Percentiles rank a stretch among this genome's conserved stretches.
Conservation (phyloP, 2,113 vertebrate genomes). For the Carlito syrichta region DNA sequence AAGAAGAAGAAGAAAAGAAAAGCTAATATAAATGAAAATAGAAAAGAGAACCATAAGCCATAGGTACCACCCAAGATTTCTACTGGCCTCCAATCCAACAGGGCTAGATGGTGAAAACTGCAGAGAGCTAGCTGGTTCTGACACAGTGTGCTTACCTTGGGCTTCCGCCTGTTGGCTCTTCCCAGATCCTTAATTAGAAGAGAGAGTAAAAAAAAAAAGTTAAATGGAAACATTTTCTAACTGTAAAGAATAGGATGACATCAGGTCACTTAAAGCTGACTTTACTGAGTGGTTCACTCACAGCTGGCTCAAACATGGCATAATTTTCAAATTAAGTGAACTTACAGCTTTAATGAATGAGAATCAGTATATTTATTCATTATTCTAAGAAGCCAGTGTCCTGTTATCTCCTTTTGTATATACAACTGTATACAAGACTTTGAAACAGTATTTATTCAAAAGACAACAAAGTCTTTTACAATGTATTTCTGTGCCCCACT, state of each 20-base stretch:
- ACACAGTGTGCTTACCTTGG: conserved; percentile 82
- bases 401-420: neutral
- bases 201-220: neutral
- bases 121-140: neutral
- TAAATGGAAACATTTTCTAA: conserved; percentile 11
- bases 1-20: neutral
- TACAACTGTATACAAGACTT: neutral
- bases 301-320: neutral
- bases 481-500: neutral
- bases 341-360: neutral
- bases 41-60: neutral
- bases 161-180: conserved; percentile 83
- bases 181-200: conserved; percentile 85
- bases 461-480: neutral
- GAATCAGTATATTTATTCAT: neutral
- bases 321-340: neutral
- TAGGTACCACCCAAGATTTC: neutral
- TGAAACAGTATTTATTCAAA: conserved; percentile 2
- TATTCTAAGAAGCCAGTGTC: neutral
- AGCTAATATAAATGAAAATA: conserved; percentile 33
- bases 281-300: neutral
- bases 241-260: neutral
- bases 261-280: neutral
- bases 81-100: neutral
- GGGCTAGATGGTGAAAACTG: neutral